These are phyloP conservation scores for Caenorhabditis sp. DNA, from an alignment of 2,888 invertebrate genomes.

Conservation along the genomic window DNA sequence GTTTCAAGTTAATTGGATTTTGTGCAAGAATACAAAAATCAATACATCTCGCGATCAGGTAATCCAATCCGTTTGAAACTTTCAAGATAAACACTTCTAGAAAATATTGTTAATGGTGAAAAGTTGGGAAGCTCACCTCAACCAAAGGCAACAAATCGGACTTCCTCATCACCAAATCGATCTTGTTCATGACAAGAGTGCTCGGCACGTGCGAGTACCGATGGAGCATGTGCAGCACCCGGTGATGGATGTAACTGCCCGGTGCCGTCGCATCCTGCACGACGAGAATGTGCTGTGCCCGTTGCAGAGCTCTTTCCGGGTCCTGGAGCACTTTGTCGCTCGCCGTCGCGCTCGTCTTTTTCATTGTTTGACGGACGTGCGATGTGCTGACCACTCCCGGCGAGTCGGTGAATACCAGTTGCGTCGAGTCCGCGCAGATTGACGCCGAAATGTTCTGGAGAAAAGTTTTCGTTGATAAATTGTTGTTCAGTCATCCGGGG, in stretches of 20 bases:
- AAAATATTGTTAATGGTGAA: too few species aligned
- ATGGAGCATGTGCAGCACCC: conserved; percentile 76
- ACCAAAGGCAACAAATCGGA: conserved; percentile 86
- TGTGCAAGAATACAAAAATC: too few species aligned
- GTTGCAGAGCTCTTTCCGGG: conserved; percentile 73
- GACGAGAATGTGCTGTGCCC: conserved; percentile 76
- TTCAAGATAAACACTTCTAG: neutral
- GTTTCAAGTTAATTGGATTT: too few species aligned
- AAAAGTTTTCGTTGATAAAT: neutral
- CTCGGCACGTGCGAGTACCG: conserved; percentile 79
- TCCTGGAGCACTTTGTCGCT: conserved; percentile 70
- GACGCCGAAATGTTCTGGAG: conserved; percentile 68
- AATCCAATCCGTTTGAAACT: too few species aligned
- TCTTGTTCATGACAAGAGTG: conserved; percentile 91
- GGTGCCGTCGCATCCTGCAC: conserved; percentile 76
- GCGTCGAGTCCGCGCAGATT: conserved; percentile 82
- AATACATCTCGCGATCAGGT: too few species aligned
- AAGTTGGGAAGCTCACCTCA: conserved; percentile 80
- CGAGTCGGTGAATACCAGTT: conserved; percentile 91
- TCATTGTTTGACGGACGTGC: conserved; percentile 72
- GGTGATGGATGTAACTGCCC: conserved; percentile 76
- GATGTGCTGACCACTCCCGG: conserved; percentile 86
- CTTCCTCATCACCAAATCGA: conserved; percentile 83
- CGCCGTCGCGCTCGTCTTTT: conserved; percentile 30
- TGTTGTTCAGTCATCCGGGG: neutral